phyloP scores from a whole-genome alignment of 2,113 vertebrate species.

The Phaethornis superciliosus region DNA sequence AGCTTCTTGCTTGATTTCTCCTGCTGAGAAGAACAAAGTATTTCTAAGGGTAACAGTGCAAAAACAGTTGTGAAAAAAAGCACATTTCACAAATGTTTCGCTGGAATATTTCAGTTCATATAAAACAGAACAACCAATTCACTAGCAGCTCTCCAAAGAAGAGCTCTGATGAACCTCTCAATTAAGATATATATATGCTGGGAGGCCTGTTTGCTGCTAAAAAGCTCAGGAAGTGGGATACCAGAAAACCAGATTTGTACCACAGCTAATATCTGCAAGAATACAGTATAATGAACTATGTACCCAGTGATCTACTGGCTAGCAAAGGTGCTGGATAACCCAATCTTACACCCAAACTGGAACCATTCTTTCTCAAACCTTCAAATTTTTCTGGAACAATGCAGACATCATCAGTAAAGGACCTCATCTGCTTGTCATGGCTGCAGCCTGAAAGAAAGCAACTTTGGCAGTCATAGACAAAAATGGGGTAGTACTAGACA shows the following conservation, averaged over 20 bases:
- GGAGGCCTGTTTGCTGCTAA: neutral
- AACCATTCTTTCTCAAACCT: slow-evolving; percentile 77
- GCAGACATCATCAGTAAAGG: slow-evolving; percentile 86
- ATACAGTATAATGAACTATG: accelerated
- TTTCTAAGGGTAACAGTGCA: neutral
- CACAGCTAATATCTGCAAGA: neutral
- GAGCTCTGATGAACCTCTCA: neutral
- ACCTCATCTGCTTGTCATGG: slow-evolving; percentile 82
- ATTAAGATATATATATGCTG: neutral
- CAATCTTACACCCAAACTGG: neutral
- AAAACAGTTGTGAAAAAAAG: neutral
- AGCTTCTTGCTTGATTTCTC: slow-evolving; percentile 92
- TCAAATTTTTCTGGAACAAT: slow-evolving; percentile 96
- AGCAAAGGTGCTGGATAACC: neutral
- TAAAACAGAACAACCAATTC: neutral
- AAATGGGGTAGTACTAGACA: neutral
- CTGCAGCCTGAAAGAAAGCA: slow-evolving; percentile 81
- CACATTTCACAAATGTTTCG: neutral
- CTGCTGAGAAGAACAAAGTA: slow-evolving; percentile 56
- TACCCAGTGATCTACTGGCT: neutral
- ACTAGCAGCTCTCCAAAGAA: neutral
- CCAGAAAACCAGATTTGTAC: neutral
- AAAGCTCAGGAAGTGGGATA: neutral
- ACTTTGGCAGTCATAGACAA: accelerated
- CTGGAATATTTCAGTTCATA: neutral